Evolutionary conservation across 1,140 invertebrate genomes (phyloP).

Genomic region (Dreissena rostriformis): DNA sequence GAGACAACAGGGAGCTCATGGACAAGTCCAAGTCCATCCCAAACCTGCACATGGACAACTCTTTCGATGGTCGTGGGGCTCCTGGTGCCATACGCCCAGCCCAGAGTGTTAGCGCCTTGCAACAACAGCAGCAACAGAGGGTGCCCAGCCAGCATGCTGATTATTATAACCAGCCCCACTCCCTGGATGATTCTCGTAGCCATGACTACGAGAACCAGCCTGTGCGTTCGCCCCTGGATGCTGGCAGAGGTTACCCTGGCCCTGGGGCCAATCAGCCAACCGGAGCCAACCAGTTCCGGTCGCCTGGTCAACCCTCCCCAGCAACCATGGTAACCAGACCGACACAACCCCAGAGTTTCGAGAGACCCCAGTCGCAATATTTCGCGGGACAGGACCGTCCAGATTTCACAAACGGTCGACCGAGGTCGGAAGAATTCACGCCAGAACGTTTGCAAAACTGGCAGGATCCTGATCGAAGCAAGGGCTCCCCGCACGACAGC

Average conservation of each 20-base stretch:
- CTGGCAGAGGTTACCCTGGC: constrained; percentile 32
- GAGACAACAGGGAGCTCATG: constrained; percentile 61
- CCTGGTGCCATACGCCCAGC: constrained; percentile 67
- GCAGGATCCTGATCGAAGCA: constrained; percentile 63
- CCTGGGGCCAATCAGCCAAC: constrained; percentile 32
- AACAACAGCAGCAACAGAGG: constrained; percentile 44
- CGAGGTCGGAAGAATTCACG: constrained; percentile 75
- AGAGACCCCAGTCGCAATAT: constrained; percentile 74
- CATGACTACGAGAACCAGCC: constrained; percentile 76
- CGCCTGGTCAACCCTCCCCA: constrained; percentile 25
- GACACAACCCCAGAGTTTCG: constrained; percentile 62
- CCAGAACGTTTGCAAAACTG: constrained; percentile 69
- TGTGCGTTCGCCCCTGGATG: constrained; percentile 45
- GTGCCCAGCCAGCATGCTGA: constrained; percentile 57
- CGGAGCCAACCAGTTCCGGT: constrained; percentile 21
- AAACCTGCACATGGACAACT: constrained; percentile 73
- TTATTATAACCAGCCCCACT: constrained; percentile 63
- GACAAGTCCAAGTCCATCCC: constrained; percentile 76
- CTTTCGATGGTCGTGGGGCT: constrained; percentile 58
- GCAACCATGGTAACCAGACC: constrained; percentile 9
- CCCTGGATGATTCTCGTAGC: constrained; percentile 58
- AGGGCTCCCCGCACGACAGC: constrained; percentile 63
- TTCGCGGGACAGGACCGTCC: constrained; percentile 62
- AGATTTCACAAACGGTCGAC: constrained; percentile 62
- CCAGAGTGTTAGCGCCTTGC: constrained; percentile 71